A percentile compares a stretch with the other conserved stretches of the same genome.
Conservation (phyloP, 2,113 vertebrate genomes). For the Phylloscopus whistleri region DNA sequence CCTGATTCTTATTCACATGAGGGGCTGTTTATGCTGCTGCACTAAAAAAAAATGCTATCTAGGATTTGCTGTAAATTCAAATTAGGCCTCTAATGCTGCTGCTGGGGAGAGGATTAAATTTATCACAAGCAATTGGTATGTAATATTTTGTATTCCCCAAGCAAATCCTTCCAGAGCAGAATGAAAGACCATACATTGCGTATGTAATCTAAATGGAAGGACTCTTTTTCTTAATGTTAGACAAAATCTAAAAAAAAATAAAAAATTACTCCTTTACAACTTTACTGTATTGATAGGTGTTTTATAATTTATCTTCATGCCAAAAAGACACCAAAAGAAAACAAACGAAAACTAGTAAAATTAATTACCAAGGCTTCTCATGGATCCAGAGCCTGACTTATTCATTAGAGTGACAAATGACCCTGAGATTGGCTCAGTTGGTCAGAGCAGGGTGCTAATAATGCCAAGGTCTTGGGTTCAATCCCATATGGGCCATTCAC, state of each 20-base stretch:
- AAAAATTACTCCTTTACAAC: background rate
- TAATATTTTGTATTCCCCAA: background rate
- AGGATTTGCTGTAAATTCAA: background rate
- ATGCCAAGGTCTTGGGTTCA: background rate
- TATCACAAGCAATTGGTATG: background rate
- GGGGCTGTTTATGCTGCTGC: background rate
- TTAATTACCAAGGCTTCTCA: background rate
- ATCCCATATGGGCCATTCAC: background rate
- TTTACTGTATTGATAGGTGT: background rate
- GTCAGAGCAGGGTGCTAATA: background rate
- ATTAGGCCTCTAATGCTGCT: conserved; percentile 1
- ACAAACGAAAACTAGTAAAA: background rate
- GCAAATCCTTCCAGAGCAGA: background rate
- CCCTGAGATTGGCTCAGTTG: background rate
- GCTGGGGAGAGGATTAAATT: conserved; percentile 28
- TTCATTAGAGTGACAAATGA: background rate
- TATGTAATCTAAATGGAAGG: background rate
- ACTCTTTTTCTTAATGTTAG: background rate
- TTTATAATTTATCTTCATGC: background rate
- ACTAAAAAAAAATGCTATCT: background rate
- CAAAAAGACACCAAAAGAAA: background rate
- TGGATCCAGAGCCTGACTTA: background rate
- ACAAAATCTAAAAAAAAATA: background rate
- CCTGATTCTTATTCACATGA: background rate
- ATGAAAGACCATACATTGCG: background rate